These are phyloP conservation scores for Nycteola revayana DNA, from an alignment of 2,888 invertebrate species.

Conservation along the genomic window DNA sequence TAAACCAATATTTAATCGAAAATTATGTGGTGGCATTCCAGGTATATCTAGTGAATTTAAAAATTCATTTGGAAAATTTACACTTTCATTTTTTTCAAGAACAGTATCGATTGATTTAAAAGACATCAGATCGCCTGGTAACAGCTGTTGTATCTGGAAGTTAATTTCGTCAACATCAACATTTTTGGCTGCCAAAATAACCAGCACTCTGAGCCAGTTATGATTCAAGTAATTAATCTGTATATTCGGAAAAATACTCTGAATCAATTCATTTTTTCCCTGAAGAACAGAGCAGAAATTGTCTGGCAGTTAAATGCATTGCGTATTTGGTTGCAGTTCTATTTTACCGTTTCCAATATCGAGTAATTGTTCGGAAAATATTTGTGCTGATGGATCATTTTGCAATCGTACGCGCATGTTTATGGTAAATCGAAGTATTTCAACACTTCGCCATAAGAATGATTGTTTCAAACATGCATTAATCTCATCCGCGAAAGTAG, in stretches of 20 bases:
- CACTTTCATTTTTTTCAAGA: slow-evolving; percentile 4
- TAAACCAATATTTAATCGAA: slow-evolving; percentile 17
- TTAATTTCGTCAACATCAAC: slow-evolving; percentile 5
- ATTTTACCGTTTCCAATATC: slow-evolving; percentile 29
- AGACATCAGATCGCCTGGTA: slow-evolving; percentile 3
- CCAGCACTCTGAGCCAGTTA: slow-evolving; percentile 1
- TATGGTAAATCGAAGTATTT: slow-evolving; percentile 12
- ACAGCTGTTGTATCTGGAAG: slow-evolving; percentile 3
- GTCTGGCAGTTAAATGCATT: slow-evolving; percentile 23
- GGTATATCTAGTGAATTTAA: slow-evolving; percentile 24
- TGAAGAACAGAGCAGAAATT: slow-evolving; percentile 24
- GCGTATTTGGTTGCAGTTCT: slow-evolving; percentile 16
- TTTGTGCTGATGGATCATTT: slow-evolving; percentile 20
- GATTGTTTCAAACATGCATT: slow-evolving; percentile 32
- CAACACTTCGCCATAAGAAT: slow-evolving; percentile 25
- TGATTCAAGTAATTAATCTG: slow-evolving; percentile 16
- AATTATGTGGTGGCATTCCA: slow-evolving; percentile 22
- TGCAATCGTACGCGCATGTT: slow-evolving; percentile 15
- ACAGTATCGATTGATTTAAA: slow-evolving; percentile 8
- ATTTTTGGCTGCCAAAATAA: slow-evolving; percentile 6
- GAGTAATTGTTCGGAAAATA: slow-evolving; percentile 18
- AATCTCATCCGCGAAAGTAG: slow-evolving; percentile 29
- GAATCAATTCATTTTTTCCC: slow-evolving; percentile 2
- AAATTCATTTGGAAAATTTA: slow-evolving; percentile 20
- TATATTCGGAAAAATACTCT: slow-evolving; percentile 19